Percentiles rank a stretch among this genome's conserved stretches.
Evolutionary conservation across 2,113 vertebrate genomes (phyloP).

Genomic region (Pelusios castaneus): DNA sequence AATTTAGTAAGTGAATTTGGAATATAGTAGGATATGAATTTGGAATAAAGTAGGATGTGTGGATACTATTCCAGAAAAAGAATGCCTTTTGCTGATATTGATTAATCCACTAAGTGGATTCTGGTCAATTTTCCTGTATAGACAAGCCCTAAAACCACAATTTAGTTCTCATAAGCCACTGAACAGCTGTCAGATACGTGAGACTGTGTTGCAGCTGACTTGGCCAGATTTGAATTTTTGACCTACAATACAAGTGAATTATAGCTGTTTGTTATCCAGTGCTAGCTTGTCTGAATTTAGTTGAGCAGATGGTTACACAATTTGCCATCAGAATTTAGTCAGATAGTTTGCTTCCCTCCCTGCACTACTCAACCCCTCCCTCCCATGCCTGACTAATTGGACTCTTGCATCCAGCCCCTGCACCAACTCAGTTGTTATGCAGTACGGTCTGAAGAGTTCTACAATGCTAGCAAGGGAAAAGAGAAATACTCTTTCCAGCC

Average conservation of each 20-base stretch:
- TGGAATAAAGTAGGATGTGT: not conserved
- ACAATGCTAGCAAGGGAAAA: not conserved
- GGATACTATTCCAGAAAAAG: not conserved
- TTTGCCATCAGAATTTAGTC: not conserved
- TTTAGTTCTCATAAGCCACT: not conserved
- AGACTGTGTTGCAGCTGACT: not conserved
- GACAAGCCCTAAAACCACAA: not conserved
- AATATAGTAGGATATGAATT: no score
- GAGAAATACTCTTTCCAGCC: constrained; percentile 7
- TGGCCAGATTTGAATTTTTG: not conserved
- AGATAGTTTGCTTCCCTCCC: not conserved
- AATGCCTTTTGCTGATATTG: not conserved
- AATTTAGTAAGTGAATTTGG: no score
- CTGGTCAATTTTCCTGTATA: not conserved
- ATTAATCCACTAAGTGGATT: not conserved
- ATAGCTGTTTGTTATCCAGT: not conserved
- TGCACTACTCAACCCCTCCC: not conserved
- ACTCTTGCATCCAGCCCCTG: not conserved
- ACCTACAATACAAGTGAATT: not conserved
- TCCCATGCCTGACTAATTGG: not conserved
- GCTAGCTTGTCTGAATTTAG: not conserved
- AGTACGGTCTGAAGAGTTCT: not conserved
- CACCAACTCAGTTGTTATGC: not conserved
- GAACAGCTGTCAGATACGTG: not conserved
- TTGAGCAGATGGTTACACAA: not conserved